Evolutionary conservation across 2,113 vertebrate species (phyloP).

Genomic region (Pelobates fuscus): DNA sequence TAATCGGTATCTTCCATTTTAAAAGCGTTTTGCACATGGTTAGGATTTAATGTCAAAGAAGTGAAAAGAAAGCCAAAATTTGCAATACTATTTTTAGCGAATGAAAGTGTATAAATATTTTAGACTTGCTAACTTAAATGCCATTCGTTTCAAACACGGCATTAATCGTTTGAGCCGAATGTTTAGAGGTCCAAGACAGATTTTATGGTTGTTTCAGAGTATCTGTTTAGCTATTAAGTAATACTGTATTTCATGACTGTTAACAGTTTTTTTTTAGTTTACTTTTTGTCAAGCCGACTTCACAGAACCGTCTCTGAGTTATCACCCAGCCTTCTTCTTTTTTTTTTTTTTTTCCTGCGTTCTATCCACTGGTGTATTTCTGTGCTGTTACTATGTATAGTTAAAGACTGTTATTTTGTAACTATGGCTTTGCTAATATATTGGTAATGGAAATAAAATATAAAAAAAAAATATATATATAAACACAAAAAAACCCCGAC

Average conservation of each 20-base stretch:
- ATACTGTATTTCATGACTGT: slow-evolving; percentile 74
- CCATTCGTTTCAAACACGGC: slow-evolving; percentile 64
- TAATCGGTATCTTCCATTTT: slow-evolving; percentile 54
- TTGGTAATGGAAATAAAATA: slow-evolving; percentile 36
- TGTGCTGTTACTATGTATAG: slow-evolving; percentile 66
- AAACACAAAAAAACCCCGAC: neutral
- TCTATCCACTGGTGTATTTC: slow-evolving; percentile 61
- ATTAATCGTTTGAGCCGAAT: slow-evolving; percentile 64
- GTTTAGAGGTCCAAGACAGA: slow-evolving; percentile 61
- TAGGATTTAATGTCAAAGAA: slow-evolving; percentile 58
- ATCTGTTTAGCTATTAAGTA: slow-evolving; percentile 61
- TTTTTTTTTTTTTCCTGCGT: slow-evolving; percentile 35
- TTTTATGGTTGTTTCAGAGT: slow-evolving; percentile 57
- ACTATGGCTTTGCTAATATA: slow-evolving; percentile 64
- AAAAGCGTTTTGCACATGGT: slow-evolving; percentile 67
- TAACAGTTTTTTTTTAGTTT: slow-evolving; percentile 51
- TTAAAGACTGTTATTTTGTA: slow-evolving; percentile 70
- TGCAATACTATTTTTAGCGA: slow-evolving; percentile 77
- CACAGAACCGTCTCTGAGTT: slow-evolving; percentile 60
- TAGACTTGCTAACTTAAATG: slow-evolving; percentile 72
- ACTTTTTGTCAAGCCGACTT: slow-evolving; percentile 58
- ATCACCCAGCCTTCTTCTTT: slow-evolving; percentile 52
- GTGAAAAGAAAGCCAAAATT: slow-evolving; percentile 66
- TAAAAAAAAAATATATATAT: too few species aligned
- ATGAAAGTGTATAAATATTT: slow-evolving; percentile 70